Evolutionary conservation across 2,888 invertebrate species (phyloP).

Genomic region (Molorchus minor): DNA sequence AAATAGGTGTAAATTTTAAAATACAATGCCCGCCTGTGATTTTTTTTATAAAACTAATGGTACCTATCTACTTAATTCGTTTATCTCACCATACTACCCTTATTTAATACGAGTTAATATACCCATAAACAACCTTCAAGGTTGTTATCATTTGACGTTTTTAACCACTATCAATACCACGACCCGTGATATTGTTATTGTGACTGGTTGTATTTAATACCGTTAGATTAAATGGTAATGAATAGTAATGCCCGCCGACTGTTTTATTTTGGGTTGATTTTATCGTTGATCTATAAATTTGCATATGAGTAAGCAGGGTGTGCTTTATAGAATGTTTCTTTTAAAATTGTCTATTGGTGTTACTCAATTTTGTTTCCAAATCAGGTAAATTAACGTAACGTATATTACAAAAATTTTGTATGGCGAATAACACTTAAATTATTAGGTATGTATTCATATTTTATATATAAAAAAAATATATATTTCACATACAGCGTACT

Average conservation of each 20-base stretch:
- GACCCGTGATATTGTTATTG: not conserved
- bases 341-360: not conserved
- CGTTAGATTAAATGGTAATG: not conserved
- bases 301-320: not conserved
- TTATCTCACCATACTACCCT: not conserved
- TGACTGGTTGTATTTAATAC: not conserved
- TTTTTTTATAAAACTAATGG: not conserved
- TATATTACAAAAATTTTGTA: not conserved
- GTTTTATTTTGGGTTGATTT: not conserved
- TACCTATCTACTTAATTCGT: not conserved
- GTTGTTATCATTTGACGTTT: not conserved
- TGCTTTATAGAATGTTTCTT: not conserved
- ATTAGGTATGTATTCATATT: not conserved
- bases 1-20: no score
- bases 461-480: not conserved
- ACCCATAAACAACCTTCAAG: not conserved
- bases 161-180: not conserved
- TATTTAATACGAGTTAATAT: not conserved
- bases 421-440: not conserved
- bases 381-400: not conserved
- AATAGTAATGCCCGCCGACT: not conserved
- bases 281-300: not conserved
- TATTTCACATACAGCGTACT: no score
- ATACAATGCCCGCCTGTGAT: no score
- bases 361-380: not conserved